Conservation (phyloP, 2,113 vertebrate genomes). For the Hippocampus zosterae region DNA sequence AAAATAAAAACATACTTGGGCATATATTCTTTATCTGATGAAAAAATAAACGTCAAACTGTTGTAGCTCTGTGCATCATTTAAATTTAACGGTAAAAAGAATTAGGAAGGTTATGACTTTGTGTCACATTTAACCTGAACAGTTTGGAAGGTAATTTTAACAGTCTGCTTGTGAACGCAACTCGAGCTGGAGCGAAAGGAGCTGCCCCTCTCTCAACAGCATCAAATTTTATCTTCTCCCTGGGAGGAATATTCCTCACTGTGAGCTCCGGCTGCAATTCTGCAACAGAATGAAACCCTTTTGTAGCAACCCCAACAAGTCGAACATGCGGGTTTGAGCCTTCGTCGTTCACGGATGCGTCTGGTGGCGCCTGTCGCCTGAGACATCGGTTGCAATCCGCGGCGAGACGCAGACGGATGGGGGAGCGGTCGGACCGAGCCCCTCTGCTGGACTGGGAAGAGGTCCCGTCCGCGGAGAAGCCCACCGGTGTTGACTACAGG, state of each 20-base stretch:
- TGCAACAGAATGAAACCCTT: slow-evolving; percentile 22
- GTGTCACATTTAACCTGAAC: background rate
- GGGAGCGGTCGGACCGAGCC: slow-evolving; percentile 81
- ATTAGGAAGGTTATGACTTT: background rate
- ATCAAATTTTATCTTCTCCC: slow-evolving; percentile 49
- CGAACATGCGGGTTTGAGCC: slow-evolving; percentile 29
- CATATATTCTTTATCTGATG: no score
- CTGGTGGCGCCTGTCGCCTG: slow-evolving; percentile 42
- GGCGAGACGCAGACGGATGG: slow-evolving; percentile 60
- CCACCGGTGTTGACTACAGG: slow-evolving; percentile 28
- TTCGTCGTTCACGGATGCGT: slow-evolving; percentile 46
- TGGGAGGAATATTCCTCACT: slow-evolving; percentile 4
- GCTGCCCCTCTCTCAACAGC: slow-evolving; percentile 50
- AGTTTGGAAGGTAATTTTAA: background rate
- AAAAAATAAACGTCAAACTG: no score
- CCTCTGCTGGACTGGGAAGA: slow-evolving; percentile 87
- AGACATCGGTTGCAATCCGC: slow-evolving; percentile 45
- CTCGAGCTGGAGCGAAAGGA: slow-evolving; percentile 43
- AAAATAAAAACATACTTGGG: no score
- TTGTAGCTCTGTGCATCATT: background rate
- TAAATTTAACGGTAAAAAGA: background rate
- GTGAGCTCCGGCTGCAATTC: slow-evolving; percentile 9
- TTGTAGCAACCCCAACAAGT: slow-evolving; percentile 18
- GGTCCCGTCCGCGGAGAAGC: slow-evolving; percentile 72
- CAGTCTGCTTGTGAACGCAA: slow-evolving; percentile 43